Percentiles rank a stretch among this genome's conserved stretches.
Evolutionary conservation across 2,888 invertebrate species (phyloP).

Genomic region (Plagiodera versicolora): DNA sequence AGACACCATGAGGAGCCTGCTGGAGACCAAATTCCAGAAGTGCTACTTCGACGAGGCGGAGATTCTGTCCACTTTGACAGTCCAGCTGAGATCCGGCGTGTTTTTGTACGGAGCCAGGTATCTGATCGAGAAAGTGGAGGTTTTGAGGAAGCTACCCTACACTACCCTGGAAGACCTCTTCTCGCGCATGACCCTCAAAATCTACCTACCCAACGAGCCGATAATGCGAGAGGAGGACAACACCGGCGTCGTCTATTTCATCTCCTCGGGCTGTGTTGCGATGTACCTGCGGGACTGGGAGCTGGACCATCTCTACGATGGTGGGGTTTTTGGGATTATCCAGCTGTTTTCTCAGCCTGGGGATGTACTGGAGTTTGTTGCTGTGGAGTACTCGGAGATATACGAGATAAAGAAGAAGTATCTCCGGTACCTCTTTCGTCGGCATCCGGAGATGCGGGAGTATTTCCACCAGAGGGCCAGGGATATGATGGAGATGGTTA

Average conservation of each 20-base stretch:
- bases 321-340: conserved; percentile 16
- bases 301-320: conserved; percentile 20
- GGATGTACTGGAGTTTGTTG: background rate
- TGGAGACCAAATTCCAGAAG: conserved; percentile 23
- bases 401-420: background rate
- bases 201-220: conserved; percentile 23
- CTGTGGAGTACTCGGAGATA: background rate
- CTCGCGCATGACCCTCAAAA: conserved; percentile 13
- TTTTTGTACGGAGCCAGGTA: conserved; percentile 21
- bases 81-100: conserved; percentile 19
- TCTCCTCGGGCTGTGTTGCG: conserved; percentile 25
- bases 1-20: background rate
- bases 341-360: background rate
- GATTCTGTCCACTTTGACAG: conserved; percentile 20
- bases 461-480: background rate
- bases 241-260: conserved; percentile 15
- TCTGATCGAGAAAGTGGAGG: conserved; percentile 17
- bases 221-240: conserved; percentile 12
- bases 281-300: conserved; percentile 14
- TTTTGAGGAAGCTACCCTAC: conserved; percentile 22
- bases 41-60: conserved; percentile 26
- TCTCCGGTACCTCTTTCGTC: background rate
- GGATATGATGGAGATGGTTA: background rate
- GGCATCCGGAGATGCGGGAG: background rate
- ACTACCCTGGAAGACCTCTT: conserved; percentile 18